A percentile compares a stretch with the other conserved stretches of the same genome.
Conservation (phyloP, 2,888 invertebrate genomes). For the Amblyteles armatorius region DNA sequence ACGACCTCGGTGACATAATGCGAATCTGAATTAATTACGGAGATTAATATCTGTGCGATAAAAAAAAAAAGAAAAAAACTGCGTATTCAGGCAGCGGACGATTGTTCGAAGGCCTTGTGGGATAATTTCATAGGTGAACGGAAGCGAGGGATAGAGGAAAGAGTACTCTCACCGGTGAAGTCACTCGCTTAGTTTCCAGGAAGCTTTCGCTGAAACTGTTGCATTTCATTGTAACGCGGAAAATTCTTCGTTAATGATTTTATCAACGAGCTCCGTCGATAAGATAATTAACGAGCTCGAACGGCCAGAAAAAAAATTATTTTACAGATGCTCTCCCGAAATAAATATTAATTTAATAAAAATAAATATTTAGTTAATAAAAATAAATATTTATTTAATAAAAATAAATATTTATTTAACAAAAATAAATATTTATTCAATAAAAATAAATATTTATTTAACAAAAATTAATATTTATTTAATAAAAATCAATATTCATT, state of each 20-base stretch:
- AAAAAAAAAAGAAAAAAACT: conserved; percentile 17
- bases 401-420: too few species aligned
- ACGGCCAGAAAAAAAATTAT: background rate
- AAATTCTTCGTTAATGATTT: background rate
- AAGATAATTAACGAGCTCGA: background rate
- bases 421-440: too few species aligned
- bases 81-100: conserved; percentile 41
- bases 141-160: conserved; percentile 48
- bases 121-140: conserved; percentile 62
- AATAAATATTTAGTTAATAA: too few species aligned
- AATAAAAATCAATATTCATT: too few species aligned
- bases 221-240: conserved; percentile 4
- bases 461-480: background rate
- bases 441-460: background rate
- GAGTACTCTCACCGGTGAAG: conserved; percentile 52
- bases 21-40: conserved; percentile 10
- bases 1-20: background rate
- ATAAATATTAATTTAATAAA: background rate
- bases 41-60: conserved; percentile 2
- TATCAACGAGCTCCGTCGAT: background rate
- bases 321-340: background rate
- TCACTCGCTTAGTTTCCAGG: conserved; percentile 35
- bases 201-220: conserved; percentile 24
- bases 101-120: conserved; percentile 62
- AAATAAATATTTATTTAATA: background rate